Percentiles rank a stretch among this genome's conserved stretches.
phyloP scores from a whole-genome alignment of 2,113 vertebrate genomes.

The Accipiter cooperii region DNA sequence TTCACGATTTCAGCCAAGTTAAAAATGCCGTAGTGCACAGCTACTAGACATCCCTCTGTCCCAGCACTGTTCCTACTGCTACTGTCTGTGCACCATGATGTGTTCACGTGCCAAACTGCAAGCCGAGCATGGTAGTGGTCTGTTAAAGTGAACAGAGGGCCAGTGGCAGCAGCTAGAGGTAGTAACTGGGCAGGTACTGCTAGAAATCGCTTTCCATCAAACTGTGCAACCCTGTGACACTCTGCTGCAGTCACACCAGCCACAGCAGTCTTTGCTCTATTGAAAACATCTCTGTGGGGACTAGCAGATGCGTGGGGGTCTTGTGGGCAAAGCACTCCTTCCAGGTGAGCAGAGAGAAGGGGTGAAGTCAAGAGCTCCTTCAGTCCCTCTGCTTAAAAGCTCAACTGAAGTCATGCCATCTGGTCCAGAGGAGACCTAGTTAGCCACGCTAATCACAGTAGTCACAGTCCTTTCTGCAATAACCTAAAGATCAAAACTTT shows the following conservation, averaged over 20 bases:
- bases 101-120: not conserved
- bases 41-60: not conserved
- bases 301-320: fast-evolving
- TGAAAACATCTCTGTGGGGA: not conserved
- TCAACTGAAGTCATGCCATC: not conserved
- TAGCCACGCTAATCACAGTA: not conserved
- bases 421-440: not conserved
- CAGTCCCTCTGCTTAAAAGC: not conserved
- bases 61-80: not conserved
- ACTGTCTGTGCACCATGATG: not conserved
- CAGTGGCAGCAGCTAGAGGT: not conserved
- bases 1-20: not conserved
- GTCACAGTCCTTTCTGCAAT: not conserved
- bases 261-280: not conserved
- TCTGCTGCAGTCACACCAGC: not conserved
- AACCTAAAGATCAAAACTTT: not conserved
- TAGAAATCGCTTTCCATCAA: not conserved
- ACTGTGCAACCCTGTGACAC: not conserved
- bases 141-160: not conserved
- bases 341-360: not conserved
- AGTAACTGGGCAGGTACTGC: not conserved
- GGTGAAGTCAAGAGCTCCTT: not conserved
- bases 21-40: not conserved
- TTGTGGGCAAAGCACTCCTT: not conserved
- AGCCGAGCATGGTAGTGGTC: not conserved